These are phyloP conservation scores for Drosophila nigromelanica DNA, from an alignment of 1,140 invertebrate genomes.

Conservation along the genomic window DNA sequence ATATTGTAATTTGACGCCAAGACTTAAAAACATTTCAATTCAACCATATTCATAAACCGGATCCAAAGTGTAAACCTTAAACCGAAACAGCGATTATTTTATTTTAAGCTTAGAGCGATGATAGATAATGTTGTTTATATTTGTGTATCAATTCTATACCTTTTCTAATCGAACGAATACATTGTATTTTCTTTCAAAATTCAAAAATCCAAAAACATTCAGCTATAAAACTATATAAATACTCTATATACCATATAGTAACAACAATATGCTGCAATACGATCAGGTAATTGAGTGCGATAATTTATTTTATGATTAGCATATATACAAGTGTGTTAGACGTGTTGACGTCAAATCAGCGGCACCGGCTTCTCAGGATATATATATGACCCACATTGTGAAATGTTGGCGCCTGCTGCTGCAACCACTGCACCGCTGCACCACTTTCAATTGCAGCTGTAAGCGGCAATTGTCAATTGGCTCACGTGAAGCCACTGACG, in stretches of 20 bases:
- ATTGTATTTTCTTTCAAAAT: slow-evolving; percentile 47
- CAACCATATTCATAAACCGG: no score
- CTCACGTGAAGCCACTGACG: slow-evolving; percentile 41
- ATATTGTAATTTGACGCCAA: no score
- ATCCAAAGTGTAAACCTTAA: no score
- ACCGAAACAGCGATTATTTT: no score
- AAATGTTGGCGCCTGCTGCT: slow-evolving; percentile 13
- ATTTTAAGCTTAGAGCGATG: no score
- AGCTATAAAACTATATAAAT: slow-evolving; percentile 29
- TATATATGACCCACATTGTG: slow-evolving; percentile 50
- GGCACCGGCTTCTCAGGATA: slow-evolving; percentile 33
- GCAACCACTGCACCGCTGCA: slow-evolving; percentile 7
- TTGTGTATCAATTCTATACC: slow-evolving; percentile 17
- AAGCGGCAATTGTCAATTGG: slow-evolving; percentile 30
- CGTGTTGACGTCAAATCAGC: slow-evolving; percentile 50
- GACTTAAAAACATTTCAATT: no score
- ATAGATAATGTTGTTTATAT: no score
- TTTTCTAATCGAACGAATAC: slow-evolving; percentile 7
- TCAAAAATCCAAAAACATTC: slow-evolving; percentile 20
- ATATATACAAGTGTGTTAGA: slow-evolving; percentile 9
- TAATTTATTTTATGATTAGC: slow-evolving; percentile 19
- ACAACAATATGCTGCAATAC: slow-evolving; percentile 62
- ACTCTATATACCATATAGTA: slow-evolving; percentile 26
- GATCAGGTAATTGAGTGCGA: slow-evolving; percentile 55
- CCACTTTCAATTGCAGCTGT: slow-evolving; percentile 16